A percentile compares a stretch with the other conserved stretches of the same genome.
These are phyloP conservation scores for Andrena hattorfiana DNA, from an alignment of 2,888 invertebrate species.

Conservation along the genomic window DNA sequence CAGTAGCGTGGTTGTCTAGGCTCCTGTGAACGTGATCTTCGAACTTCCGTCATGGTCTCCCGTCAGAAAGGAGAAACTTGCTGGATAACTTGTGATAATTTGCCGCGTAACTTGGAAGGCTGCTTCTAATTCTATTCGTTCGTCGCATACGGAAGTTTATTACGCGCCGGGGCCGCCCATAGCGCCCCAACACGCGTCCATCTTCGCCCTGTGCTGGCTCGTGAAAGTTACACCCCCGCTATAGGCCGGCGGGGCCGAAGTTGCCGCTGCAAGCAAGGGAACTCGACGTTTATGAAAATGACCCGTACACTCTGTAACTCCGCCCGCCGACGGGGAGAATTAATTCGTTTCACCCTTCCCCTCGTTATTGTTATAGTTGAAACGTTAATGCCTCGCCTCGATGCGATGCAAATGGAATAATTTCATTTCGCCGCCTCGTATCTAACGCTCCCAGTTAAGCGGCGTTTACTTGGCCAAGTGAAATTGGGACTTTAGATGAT, in stretches of 20 bases:
- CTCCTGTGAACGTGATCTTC: background rate
- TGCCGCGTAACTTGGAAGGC: conserved; percentile 52
- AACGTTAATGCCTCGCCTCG: conserved; percentile 15
- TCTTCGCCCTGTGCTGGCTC: conserved; percentile 47
- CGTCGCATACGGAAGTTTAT: conserved; percentile 59
- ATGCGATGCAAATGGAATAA: conserved; percentile 31
- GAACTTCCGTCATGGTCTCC: background rate
- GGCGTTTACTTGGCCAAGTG: conserved; percentile 7
- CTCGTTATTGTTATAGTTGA: conserved; percentile 19
- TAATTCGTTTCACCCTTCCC: conserved; percentile 40
- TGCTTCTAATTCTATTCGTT: conserved; percentile 63
- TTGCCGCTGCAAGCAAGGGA: conserved; percentile 16
- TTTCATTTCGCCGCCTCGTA: conserved; percentile 19
- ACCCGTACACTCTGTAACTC: background rate
- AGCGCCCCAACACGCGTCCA: conserved; percentile 48
- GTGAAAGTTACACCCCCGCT: conserved; percentile 37
- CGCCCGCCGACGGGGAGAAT: conserved; percentile 1
- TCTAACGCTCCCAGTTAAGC: background rate
- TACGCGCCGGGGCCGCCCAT: conserved; percentile 31
- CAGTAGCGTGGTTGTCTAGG: background rate
- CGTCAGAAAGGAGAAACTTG: background rate
- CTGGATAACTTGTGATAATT: conserved; percentile 60
- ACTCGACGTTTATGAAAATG: conserved; percentile 37
- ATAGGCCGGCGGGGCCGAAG: conserved; percentile 45
- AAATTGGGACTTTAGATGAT: conserved; percentile 1